phyloP scores from a whole-genome alignment of 2,113 vertebrate species.

The Xyrauchen texanus region DNA sequence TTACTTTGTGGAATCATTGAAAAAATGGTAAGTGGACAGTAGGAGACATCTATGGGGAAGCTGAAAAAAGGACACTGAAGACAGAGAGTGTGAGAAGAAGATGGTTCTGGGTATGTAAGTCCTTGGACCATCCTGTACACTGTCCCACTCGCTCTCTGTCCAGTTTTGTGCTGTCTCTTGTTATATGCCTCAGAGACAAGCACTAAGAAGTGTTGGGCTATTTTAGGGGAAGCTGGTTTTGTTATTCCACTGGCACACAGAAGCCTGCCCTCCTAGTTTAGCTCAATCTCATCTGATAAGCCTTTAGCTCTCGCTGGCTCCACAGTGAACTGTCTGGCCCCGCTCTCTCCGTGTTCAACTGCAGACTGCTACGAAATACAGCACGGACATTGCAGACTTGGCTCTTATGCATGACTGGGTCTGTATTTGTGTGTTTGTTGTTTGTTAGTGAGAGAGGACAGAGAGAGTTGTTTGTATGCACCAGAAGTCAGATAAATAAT shows the following conservation, averaged over 20 bases:
- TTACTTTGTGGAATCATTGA: neutral
- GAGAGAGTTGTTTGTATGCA: too few species aligned
- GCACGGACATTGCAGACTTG: constrained; percentile 1
- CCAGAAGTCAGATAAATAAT: too few species aligned
- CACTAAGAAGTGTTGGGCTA: neutral
- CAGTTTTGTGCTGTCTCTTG: constrained; percentile 18
- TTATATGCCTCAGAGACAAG: constrained; percentile 14
- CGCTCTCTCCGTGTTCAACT: neutral
- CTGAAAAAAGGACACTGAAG: neutral
- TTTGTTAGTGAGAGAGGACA: neutral
- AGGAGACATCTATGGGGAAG: neutral
- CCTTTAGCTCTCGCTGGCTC: constrained; percentile 8
- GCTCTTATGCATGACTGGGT: constrained; percentile 5
- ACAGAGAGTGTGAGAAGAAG: neutral
- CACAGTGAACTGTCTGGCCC: neutral
- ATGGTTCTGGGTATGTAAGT: neutral
- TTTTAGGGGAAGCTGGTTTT: constrained; percentile 38
- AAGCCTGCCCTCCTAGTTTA: constrained; percentile 22
- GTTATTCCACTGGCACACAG: constrained; percentile 6
- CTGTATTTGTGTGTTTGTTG: constrained; percentile 26
- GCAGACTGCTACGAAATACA: constrained; percentile 5
- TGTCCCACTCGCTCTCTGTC: neutral
- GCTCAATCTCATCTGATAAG: constrained; percentile 24
- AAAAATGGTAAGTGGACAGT: neutral
- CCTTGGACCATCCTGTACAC: neutral